phyloP scores from a whole-genome alignment of 2,113 vertebrate genomes.

The Platichthys stellatus region DNA sequence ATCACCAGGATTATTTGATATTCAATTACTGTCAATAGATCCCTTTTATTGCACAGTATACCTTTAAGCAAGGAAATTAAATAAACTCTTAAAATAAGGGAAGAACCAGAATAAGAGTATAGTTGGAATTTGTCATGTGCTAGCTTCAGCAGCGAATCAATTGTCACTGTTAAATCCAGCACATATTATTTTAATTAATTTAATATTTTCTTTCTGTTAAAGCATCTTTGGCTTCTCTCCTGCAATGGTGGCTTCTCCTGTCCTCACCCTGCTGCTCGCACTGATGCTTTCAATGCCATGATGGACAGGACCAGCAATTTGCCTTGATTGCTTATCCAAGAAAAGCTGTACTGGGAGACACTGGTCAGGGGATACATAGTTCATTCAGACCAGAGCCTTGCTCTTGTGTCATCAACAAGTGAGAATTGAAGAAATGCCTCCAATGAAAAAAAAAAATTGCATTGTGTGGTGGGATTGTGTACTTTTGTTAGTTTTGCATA shows the following conservation, averaged over 20 bases:
- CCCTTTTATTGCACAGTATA: too few species aligned
- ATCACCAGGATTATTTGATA: too few species aligned
- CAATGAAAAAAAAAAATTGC: not conserved
- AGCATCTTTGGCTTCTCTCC: constrained; percentile 50
- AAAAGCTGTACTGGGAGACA: not conserved
- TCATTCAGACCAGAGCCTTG: not conserved
- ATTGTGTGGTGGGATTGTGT: not conserved
- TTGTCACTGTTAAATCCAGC: not conserved
- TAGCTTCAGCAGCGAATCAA: not conserved
- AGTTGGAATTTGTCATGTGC: too few species aligned
- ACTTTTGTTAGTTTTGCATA: not conserved
- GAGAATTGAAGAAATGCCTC: not conserved
- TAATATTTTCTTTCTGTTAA: not conserved
- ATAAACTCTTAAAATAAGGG: not conserved
- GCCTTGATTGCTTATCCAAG: not conserved
- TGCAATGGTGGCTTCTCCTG: constrained; percentile 26
- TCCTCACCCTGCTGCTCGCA: constrained; percentile 34
- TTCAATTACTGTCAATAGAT: too few species aligned
- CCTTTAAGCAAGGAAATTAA: not conserved
- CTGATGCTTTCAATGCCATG: constrained; percentile 38
- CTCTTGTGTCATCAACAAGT: not conserved
- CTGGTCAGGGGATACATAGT: not conserved
- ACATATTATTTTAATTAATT: not conserved
- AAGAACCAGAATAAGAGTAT: too few species aligned
- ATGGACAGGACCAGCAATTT: not conserved